Conservation (phyloP, 37 sponge, comb jelly and placozoan species). For the Tethya wilhelma region DNA sequence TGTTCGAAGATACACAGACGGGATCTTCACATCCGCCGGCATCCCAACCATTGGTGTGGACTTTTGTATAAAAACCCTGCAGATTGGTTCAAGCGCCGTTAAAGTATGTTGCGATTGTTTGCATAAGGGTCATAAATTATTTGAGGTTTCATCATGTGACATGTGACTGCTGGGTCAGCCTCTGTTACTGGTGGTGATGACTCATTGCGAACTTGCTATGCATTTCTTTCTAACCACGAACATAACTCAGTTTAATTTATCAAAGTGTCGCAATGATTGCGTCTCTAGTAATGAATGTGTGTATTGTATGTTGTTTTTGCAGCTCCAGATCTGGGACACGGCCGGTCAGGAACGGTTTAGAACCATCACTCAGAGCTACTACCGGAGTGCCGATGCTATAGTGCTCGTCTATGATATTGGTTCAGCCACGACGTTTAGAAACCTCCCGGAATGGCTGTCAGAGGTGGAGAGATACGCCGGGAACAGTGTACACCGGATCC, state of each 20-base stretch:
- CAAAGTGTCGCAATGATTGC: too few species aligned
- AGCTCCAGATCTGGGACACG: slow-evolving; percentile 97
- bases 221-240: too few species aligned
- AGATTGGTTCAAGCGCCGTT: slow-evolving; percentile 74
- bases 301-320: background rate
- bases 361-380: slow-evolving; percentile 95
- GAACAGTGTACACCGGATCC: slow-evolving; percentile 67
- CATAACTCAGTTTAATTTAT: too few species aligned
- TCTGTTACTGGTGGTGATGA: too few species aligned
- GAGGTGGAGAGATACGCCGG: slow-evolving; percentile 88
- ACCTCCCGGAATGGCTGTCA: slow-evolving; percentile 81
- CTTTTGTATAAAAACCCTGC: slow-evolving; percentile 87
- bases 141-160: too few species aligned
- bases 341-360: slow-evolving; percentile 94
- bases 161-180: too few species aligned
- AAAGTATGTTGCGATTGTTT: too few species aligned
- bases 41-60: slow-evolving; percentile 94
- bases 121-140: too few species aligned
- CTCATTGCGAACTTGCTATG: background rate
- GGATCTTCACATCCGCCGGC: slow-evolving; percentile 48
- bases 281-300: too few species aligned
- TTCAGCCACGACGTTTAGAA: slow-evolving; percentile 58
- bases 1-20: slow-evolving; percentile 77
- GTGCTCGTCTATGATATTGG: slow-evolving; percentile 91
- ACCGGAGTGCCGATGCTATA: slow-evolving; percentile 92